A percentile compares a stretch with the other conserved stretches of the same genome.
Conservation (phyloP, 2,888 invertebrate genomes). For the Lasius platythorax region DNA sequence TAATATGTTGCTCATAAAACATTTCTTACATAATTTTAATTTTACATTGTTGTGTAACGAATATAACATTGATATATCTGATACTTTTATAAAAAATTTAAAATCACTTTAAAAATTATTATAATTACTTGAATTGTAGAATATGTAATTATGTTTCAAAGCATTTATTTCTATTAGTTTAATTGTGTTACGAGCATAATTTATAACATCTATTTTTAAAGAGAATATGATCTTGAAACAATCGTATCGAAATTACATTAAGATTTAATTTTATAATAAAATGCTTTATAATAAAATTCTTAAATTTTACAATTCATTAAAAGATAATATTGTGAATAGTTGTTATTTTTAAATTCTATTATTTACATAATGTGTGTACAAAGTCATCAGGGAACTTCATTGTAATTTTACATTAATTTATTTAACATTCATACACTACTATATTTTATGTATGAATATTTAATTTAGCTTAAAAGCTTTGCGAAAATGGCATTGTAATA, state of each 20-base stretch:
- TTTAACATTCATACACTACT: neutral
- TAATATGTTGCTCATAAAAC: neutral
- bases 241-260: neutral
- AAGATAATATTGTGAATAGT: neutral
- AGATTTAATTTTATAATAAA: neutral
- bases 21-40: neutral
- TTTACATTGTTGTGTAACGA: neutral
- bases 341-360: neutral
- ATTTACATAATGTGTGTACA: neutral
- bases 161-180: neutral
- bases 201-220: neutral
- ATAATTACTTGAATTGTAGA: neutral
- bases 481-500: neutral
- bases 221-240: neutral
- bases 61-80: neutral
- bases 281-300: neutral
- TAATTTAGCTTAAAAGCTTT: conserved; percentile 34
- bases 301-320: conserved; percentile 18
- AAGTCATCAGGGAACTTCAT: neutral
- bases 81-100: conserved; percentile 6
- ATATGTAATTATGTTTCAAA: neutral
- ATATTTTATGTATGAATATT: conserved; percentile 13
- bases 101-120: neutral
- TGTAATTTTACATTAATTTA: conserved; percentile 29
- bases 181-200: neutral